Evolutionary conservation across 2,113 vertebrate species (phyloP).

Genomic region (Geococcyx californianus): DNA sequence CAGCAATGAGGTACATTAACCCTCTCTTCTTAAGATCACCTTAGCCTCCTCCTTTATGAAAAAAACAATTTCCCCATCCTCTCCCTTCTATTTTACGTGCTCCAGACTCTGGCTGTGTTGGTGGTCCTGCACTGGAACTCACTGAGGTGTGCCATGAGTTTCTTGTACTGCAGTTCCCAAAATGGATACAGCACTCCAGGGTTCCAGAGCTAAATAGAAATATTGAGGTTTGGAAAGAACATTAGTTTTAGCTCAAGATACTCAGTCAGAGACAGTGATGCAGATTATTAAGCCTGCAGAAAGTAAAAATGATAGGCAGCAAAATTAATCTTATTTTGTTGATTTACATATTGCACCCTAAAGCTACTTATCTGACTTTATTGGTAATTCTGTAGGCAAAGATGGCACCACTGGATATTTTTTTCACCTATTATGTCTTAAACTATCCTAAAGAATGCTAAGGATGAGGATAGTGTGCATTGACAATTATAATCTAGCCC

Average conservation of each 20-base stretch:
- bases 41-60: neutral
- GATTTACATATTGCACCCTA: neutral
- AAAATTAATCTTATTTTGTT: neutral
- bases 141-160: neutral
- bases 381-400: neutral
- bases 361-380: neutral
- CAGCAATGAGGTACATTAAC: neutral
- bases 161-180: neutral
- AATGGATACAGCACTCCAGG: neutral
- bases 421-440: neutral
- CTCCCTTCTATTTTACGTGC: neutral
- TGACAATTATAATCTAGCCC: neutral
- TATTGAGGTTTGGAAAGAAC: neutral
- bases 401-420: neutral
- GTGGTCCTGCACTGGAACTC: neutral
- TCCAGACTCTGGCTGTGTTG: neutral
- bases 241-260: neutral
- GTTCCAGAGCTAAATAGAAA: neutral
- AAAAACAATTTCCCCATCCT: neutral
- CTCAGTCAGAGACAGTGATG: neutral
- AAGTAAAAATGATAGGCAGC: neutral
- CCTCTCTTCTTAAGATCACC: neutral
- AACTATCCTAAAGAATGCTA: neutral
- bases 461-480: neutral
- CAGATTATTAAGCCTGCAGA: neutral